Percentiles rank a stretch among this genome's conserved stretches.
These are phyloP conservation scores for Ctenosaura bakeri DNA, from an alignment of 2,797 vertebrate species.

Conservation along the genomic window DNA sequence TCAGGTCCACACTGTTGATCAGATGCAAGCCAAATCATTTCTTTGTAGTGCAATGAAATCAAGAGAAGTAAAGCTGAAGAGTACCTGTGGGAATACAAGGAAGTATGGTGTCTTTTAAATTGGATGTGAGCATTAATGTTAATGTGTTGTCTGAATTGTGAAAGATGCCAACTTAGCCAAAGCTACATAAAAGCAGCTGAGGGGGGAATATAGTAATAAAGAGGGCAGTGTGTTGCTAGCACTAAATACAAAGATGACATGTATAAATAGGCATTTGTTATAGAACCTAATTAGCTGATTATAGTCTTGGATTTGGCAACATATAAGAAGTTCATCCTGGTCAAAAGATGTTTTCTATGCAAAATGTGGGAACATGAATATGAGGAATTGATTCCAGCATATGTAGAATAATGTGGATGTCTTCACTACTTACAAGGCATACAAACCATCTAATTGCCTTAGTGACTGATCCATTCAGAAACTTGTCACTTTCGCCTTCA, in stretches of 20 bases:
- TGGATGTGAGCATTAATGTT: slow-evolving; percentile 49
- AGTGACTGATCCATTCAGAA: background rate
- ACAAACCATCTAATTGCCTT: background rate
- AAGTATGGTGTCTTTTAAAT: slow-evolving; percentile 44
- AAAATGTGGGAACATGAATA: background rate
- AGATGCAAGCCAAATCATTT: background rate
- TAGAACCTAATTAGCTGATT: background rate
- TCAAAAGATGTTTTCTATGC: slow-evolving; percentile 22
- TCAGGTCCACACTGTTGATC: background rate
- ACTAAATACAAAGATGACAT: background rate
- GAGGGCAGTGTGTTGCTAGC: slow-evolving; percentile 8
- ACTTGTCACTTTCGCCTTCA: background rate
- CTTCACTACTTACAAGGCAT: slow-evolving; percentile 32
- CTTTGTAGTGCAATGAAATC: background rate
- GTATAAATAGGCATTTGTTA: background rate
- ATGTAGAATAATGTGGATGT: slow-evolving; percentile 32
- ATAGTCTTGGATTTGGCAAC: slow-evolving; percentile 31
- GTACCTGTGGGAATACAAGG: slow-evolving; percentile 28
- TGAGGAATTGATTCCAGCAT: slow-evolving; percentile 23
- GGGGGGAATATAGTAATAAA: slow-evolving; percentile 18
- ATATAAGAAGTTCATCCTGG: slow-evolving; percentile 42
- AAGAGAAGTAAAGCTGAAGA: slow-evolving; percentile 12
- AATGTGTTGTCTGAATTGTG: slow-evolving; percentile 34
- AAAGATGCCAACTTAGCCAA: slow-evolving; percentile 17
- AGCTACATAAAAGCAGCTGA: slow-evolving; percentile 36